Conservation (phyloP, 1,140 invertebrate genomes). For the Watersipora subatra region DNA sequence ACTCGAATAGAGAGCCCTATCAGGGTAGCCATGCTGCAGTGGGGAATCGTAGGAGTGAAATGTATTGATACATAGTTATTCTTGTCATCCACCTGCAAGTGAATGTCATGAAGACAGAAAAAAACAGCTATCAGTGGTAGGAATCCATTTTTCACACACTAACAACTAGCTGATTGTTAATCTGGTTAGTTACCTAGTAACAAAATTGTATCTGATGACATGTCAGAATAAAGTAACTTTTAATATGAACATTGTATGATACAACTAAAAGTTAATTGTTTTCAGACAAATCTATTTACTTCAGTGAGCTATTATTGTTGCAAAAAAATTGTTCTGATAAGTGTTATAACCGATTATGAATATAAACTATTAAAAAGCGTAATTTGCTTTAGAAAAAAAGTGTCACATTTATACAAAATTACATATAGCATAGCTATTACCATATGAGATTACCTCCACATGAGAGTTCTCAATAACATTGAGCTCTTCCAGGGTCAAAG, state of each 20-base stretch:
- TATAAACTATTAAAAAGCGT: not conserved
- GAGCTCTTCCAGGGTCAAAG: conserved; percentile 83
- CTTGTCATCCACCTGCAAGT: conserved; percentile 37
- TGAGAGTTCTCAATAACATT: conserved; percentile 78
- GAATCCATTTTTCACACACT: not conserved
- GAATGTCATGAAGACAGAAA: not conserved
- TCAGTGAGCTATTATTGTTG: not conserved
- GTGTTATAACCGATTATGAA: not conserved
- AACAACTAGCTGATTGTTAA: not conserved
- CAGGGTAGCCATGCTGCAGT: conserved; percentile 96
- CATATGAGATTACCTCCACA: conserved; percentile 49
- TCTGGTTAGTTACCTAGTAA: not conserved
- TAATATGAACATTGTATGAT: not conserved
- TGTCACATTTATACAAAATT: not conserved
- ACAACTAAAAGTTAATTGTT: not conserved
- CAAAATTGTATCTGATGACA: not conserved
- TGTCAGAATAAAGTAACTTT: not conserved
- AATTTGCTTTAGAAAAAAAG: not conserved
- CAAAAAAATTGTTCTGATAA: not conserved
- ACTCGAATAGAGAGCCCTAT: conserved; percentile 63
- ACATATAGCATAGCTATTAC: too few species aligned
- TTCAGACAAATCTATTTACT: not conserved
- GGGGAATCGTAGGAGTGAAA: conserved; percentile 96
- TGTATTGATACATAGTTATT: conserved; percentile 54
- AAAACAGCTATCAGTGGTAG: not conserved